Evolutionary conservation across 2,888 invertebrate genomes (phyloP).

Genomic region (Ormyrus nitidulus): DNA sequence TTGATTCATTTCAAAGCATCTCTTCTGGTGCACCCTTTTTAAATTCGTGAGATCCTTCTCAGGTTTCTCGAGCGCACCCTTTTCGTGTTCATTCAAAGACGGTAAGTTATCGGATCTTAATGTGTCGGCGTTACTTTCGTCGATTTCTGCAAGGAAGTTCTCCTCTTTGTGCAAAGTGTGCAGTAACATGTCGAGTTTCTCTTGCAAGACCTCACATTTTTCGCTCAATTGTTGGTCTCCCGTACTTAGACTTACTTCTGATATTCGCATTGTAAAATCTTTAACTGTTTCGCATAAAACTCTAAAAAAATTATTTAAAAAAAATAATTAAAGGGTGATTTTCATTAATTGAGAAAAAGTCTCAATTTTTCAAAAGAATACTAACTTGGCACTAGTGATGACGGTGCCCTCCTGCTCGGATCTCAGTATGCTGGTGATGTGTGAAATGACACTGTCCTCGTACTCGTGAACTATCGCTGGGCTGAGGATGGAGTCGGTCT

Average conservation of each 20-base stretch:
- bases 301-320: constrained; percentile 66
- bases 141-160: constrained; percentile 53
- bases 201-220: constrained; percentile 85
- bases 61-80: constrained; percentile 76
- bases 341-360: background rate
- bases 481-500: constrained; percentile 77
- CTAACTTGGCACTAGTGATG: constrained; percentile 84
- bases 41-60: constrained; percentile 78
- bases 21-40: constrained; percentile 69
- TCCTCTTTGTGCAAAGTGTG: constrained; percentile 72
- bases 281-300: constrained; percentile 87
- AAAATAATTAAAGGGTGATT: background rate
- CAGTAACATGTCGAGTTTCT: constrained; percentile 85
- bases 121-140: constrained; percentile 64
- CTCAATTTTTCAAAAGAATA: constrained; percentile 31
- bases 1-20: constrained; percentile 79
- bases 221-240: constrained; percentile 80
- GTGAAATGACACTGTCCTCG: constrained; percentile 86
- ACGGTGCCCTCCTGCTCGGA: constrained; percentile 86
- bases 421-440: constrained; percentile 91
- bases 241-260: constrained; percentile 78
- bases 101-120: constrained; percentile 60
- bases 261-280: constrained; percentile 82
- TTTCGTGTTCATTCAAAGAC: constrained; percentile 68
- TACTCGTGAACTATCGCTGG: constrained; percentile 81